Base-by-base conservation (phyloP, 2,888 invertebrate species). In the Creontiades dilutus region DNA sequence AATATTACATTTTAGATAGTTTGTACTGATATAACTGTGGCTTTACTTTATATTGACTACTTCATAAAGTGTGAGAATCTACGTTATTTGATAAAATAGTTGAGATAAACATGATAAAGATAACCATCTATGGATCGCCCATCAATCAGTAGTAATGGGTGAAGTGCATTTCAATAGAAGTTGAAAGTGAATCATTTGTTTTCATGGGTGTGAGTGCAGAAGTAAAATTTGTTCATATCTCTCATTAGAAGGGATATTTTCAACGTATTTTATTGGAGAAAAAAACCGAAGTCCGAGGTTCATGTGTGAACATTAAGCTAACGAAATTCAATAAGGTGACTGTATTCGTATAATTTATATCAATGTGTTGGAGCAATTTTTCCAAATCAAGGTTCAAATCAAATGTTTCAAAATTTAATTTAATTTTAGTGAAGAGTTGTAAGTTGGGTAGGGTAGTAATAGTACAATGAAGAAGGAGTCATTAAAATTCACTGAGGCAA, bases 241-340 rank as follows among this genome's bases (percentile, higher is more conserved):
- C 82, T 82, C 82, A 48, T 13, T 12, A 52, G 37, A 82, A 19
- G 12, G 14, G 14, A 80, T 46, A 80, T 80, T 80, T 80, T n/a
- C 80, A 48, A 80, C 37, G 1, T 13, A 48, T 37, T 12, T 37
- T 37, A 37, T 37, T 37, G 2, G 28, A 28, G 46, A 37, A 37
- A 2, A 37, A 37, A 4, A 4, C 7, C 7, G n/a, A n/a, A n/a
- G 37, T 37, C 2, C 37, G 2, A 37, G 37, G 37, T 37, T 37
- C 37, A 37, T 37, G 37, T 37, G 3, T 37, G 37, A 37, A 37
- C 37, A 37, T n/a, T n/a, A 7, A 37, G 37, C 7, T 4, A 37
- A 7, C 7, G 37, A 7, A 37, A 37, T 7, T 37, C 7, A 37
- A 37, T 37, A 37, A 37, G 37, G 37, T 4, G 7, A 37, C 2